Evolutionary conservation across 2,113 vertebrate genomes (phyloP).

Genomic region (Leucosticte australis): DNA sequence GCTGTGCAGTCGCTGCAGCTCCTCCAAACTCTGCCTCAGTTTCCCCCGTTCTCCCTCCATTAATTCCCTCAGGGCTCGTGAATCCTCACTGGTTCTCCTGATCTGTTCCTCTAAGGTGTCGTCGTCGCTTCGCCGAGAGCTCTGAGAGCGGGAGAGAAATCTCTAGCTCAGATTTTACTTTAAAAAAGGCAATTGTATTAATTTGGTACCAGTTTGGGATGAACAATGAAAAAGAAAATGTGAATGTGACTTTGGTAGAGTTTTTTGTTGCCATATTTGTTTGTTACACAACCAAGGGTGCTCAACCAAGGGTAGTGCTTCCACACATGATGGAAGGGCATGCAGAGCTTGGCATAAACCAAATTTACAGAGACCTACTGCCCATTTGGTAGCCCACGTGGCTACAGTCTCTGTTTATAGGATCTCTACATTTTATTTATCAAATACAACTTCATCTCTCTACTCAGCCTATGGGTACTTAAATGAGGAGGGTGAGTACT

Average conservation of each 20-base stretch:
- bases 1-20: conserved; percentile 88
- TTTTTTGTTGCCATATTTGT: not conserved
- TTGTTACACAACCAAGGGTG: not conserved
- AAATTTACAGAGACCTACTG: not conserved
- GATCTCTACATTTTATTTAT: not conserved
- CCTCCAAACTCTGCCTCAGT: conserved; percentile 82
- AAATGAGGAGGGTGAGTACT: not conserved
- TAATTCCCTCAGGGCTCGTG: conserved; percentile 84
- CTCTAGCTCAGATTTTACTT: conserved; percentile 25
- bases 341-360: not conserved
- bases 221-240: not conserved
- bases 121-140: conserved; percentile 88
- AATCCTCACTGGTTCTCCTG: conserved; percentile 90
- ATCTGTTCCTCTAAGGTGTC: conserved; percentile 95
- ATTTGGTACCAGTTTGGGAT: not conserved
- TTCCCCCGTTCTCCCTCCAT: conserved; percentile 89
- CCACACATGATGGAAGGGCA: not conserved
- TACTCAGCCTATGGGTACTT: not conserved
- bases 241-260: not conserved
- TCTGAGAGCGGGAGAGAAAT: conserved; percentile 71
- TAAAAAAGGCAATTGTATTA: not conserved
- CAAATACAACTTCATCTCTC: not conserved
- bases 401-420: not conserved
- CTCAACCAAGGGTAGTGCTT: not conserved
- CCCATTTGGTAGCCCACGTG: not conserved